phyloP scores from a whole-genome alignment of 2,113 vertebrate genomes.

The Ictalurus punctatus region DNA sequence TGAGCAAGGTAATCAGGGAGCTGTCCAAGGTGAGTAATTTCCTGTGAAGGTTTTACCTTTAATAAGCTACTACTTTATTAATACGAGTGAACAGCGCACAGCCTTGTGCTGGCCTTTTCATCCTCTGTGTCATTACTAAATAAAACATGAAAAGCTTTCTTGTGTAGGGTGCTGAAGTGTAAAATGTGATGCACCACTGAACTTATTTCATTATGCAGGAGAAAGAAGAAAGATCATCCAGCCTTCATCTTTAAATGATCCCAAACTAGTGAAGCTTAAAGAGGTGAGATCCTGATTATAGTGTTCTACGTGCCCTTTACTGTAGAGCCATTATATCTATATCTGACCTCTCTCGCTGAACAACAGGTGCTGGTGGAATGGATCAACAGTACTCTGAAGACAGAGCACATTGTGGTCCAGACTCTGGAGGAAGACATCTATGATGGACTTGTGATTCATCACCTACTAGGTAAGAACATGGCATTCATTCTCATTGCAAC shows the following conservation, averaged over 20 bases:
- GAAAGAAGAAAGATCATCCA: slow-evolving; percentile 80
- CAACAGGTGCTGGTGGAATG: slow-evolving; percentile 80
- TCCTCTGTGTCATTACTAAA: background rate
- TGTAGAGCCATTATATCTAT: background rate
- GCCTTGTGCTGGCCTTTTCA: background rate
- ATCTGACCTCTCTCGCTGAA: slow-evolving; percentile 37
- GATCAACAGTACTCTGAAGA: slow-evolving; percentile 83
- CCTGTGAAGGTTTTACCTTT: background rate
- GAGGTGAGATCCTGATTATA: slow-evolving; percentile 67
- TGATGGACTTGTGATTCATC: slow-evolving; percentile 91
- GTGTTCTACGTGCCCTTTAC: background rate
- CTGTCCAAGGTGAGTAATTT: slow-evolving; percentile 28
- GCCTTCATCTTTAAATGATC: slow-evolving; percentile 70
- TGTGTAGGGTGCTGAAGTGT: background rate
- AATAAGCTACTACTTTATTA: background rate
- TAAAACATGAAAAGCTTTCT: slow-evolving; percentile 14
- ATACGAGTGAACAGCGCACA: background rate
- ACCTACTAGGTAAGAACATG: slow-evolving; percentile 83
- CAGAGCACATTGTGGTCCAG: slow-evolving; percentile 87
- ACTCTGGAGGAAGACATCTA: slow-evolving; percentile 89
- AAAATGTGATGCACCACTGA: slow-evolving; percentile 2
- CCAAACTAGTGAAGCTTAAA: slow-evolving; percentile 79
- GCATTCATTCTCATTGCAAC: background rate
- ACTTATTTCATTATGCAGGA: slow-evolving; percentile 64
- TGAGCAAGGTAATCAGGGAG: background rate